phyloP scores from a whole-genome alignment of 2,888 invertebrate species.

The Drosophila barbarae region DNA sequence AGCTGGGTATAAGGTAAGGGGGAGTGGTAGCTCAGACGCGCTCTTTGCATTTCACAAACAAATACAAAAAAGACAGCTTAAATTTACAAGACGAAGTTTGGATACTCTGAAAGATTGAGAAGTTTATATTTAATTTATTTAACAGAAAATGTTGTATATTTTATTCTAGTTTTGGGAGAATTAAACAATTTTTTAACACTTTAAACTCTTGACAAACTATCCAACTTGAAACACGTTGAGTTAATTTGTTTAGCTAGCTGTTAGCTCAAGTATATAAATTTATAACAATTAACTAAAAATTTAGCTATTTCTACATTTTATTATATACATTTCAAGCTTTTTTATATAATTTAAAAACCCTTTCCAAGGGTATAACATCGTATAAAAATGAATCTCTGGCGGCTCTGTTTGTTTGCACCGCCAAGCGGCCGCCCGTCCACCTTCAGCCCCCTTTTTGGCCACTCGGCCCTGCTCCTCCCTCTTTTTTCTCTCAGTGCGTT shows the following conservation, averaged over 20 bases:
- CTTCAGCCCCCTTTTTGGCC: slow-evolving; percentile 5
- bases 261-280: not conserved
- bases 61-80: not conserved
- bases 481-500: slow-evolving; percentile 40
- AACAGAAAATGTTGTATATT: not conserved
- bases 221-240: not conserved
- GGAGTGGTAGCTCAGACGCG: slow-evolving; percentile 5
- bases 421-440: slow-evolving; percentile 14
- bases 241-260: too few relatives aligned
- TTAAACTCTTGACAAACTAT: not conserved
- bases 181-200: not conserved
- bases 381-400: slow-evolving; percentile 28
- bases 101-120: not conserved
- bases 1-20: not conserved
- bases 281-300: too few relatives aligned
- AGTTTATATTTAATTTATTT: not conserved
- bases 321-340: not conserved
- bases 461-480: slow-evolving; percentile 2
- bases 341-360: too few relatives aligned
- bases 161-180: not conserved
- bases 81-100: not conserved
- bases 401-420: slow-evolving; percentile 35
- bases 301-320: not conserved
- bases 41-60: slow-evolving; percentile 20
- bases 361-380: not conserved